Percentiles rank a stretch among this genome's conserved stretches.
Conservation (phyloP, 2,888 invertebrate genomes). For the Epirrhoe alternata region DNA sequence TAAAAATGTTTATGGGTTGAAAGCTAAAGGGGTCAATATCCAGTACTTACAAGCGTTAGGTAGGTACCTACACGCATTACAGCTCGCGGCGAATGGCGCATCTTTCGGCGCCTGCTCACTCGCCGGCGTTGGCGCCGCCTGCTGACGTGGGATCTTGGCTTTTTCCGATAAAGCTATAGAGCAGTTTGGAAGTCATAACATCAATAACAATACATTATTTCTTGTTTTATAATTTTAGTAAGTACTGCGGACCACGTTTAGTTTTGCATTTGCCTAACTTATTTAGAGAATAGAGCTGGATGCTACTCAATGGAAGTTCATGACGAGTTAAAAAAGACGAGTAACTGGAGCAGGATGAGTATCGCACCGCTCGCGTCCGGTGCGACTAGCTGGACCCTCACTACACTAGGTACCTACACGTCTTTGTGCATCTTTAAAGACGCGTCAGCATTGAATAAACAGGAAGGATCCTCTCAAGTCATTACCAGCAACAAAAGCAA, state of each 20-base stretch:
- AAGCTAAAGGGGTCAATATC: slow-evolving; percentile 55
- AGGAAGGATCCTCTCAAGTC: slow-evolving; percentile 17
- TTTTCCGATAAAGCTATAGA: slow-evolving; percentile 3
- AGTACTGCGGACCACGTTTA: background rate
- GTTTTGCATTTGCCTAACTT: background rate
- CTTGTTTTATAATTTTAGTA: background rate
- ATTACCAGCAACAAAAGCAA: slow-evolving; percentile 25
- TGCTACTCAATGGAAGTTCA: background rate
- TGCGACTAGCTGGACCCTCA: background rate
- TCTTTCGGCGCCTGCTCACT: slow-evolving; percentile 44
- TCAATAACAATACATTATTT: background rate
- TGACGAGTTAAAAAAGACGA: background rate
- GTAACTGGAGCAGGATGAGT: background rate
- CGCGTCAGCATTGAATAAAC: slow-evolving; percentile 12
- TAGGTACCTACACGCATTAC: slow-evolving; percentile 25
- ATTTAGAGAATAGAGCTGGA: background rate
- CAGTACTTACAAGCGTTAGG: slow-evolving; percentile 43
- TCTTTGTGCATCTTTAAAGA: background rate
- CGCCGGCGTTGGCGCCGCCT: slow-evolving; percentile 38
- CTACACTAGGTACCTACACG: background rate
- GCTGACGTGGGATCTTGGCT: slow-evolving; percentile 47
- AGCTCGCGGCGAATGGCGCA: slow-evolving; percentile 34
- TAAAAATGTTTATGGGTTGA: slow-evolving; percentile 41
- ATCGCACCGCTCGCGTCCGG: background rate
- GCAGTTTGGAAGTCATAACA: slow-evolving; percentile 3